These are phyloP conservation scores for Eledone cirrhosa DNA, from an alignment of 2,888 invertebrate genomes.

Conservation along the genomic window DNA sequence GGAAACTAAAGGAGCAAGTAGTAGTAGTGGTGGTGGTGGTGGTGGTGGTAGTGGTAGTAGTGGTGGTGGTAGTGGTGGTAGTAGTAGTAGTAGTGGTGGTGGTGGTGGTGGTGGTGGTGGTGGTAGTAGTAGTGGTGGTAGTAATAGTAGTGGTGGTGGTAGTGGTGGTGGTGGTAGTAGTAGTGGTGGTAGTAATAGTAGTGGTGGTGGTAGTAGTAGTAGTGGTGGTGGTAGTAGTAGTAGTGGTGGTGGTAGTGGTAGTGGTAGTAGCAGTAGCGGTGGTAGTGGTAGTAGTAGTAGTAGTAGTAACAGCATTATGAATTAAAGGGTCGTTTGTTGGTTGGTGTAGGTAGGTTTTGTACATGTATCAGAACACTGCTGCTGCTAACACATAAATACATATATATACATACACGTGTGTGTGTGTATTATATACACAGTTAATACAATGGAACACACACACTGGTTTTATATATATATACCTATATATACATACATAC, in stretches of 20 bases:
- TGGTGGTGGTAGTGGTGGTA: not conserved
- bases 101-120: not conserved
- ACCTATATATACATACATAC: too few species aligned
- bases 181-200: not conserved
- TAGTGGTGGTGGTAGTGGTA: not conserved
- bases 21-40: not conserved
- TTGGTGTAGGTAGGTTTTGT: too few species aligned
- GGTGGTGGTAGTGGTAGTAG: not conserved
- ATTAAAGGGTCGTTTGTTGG: too few species aligned
- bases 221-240: not conserved
- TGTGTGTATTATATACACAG: too few species aligned
- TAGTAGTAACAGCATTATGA: not conserved
- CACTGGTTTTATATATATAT: too few species aligned
- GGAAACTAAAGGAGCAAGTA: not conserved
- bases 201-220: not conserved
- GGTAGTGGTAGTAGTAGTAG: not conserved
- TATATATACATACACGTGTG: too few species aligned
- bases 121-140: constrained; percentile 13
- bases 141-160: not conserved
- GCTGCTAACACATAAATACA: too few species aligned
- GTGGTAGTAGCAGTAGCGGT: not conserved
- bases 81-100: not conserved
- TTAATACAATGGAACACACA: too few species aligned
- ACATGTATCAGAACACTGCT: too few species aligned
- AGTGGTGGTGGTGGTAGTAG: not conserved